Conservation (phyloP, 2,797 vertebrate species). For the Antennarius maculatus region DNA sequence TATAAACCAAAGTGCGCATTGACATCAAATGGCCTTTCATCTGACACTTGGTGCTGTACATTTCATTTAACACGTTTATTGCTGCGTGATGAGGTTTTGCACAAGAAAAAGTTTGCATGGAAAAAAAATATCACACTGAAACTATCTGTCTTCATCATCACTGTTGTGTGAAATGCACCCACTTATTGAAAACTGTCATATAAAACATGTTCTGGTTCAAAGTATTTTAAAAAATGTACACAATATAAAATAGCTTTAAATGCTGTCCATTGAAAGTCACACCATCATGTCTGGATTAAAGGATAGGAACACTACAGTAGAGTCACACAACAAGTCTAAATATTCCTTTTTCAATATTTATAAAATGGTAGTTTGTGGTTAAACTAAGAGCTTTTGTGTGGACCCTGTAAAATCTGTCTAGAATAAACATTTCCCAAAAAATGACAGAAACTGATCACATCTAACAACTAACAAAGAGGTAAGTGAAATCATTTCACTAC, state of each 20-base stretch:
- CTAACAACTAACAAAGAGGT: not conserved
- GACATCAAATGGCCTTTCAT: slow-evolving; percentile 15
- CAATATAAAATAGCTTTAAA: slow-evolving; percentile 58
- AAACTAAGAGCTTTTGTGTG: not conserved
- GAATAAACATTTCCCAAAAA: not conserved
- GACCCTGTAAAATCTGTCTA: slow-evolving; percentile 17
- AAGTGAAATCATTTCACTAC: not conserved
- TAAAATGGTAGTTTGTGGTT: slow-evolving; percentile 1
- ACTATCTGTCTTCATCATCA: not conserved
- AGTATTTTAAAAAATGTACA: slow-evolving; percentile 35
- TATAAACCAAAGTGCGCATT: slow-evolving; percentile 27
- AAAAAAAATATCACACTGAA: slow-evolving; percentile 49
- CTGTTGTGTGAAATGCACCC: slow-evolving; percentile 9
- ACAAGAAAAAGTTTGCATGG: slow-evolving; percentile 43
- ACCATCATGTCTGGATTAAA: slow-evolving; percentile 8
- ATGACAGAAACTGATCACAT: not conserved
- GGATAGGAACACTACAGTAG: not conserved
- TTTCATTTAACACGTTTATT: slow-evolving; percentile 67
- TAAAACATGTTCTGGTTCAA: slow-evolving; percentile 41
- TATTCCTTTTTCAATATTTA: not conserved
- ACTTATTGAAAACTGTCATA: slow-evolving; percentile 40
- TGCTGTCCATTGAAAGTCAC: slow-evolving; percentile 22
- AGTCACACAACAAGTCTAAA: slow-evolving; percentile 1
- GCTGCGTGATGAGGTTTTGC: slow-evolving; percentile 69
- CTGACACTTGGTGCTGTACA: slow-evolving; percentile 22